Evolutionary conservation across 2,888 invertebrate species (phyloP).

Genomic region (Ophion slaviceki): DNA sequence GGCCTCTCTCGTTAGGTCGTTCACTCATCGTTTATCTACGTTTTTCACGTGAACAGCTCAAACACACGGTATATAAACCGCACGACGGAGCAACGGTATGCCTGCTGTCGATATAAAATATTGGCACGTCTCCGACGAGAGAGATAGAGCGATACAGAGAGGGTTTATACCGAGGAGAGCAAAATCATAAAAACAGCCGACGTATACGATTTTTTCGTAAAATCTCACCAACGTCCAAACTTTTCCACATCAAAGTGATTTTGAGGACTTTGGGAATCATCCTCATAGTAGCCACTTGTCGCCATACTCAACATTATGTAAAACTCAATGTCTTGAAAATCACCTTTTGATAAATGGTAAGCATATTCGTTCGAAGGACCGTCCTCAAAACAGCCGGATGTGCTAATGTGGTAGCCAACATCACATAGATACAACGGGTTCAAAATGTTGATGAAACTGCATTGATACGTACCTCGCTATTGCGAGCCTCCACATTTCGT

Average conservation of each 20-base stretch:
- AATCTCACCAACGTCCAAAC: conserved; percentile 45
- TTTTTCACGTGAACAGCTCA: conserved; percentile 64
- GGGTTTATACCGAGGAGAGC: conserved; percentile 8
- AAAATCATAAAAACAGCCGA: conserved; percentile 53
- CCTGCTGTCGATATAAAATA: conserved; percentile 66
- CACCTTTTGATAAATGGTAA: too few species aligned
- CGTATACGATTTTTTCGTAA: conserved; percentile 48
- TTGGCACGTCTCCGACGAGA: conserved; percentile 60
- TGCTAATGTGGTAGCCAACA: neutral
- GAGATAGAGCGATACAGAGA: neutral
- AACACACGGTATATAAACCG: conserved; percentile 23
- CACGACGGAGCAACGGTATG: neutral
- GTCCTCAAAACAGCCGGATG: neutral
- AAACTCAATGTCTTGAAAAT: too few species aligned
- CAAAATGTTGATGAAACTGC: neutral
- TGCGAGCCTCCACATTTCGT: conserved; percentile 26
- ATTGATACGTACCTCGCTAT: conserved; percentile 47
- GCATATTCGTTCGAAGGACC: too few species aligned
- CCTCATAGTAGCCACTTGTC: neutral
- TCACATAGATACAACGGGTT: neutral
- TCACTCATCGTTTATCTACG: conserved; percentile 61
- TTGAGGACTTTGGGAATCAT: neutral
- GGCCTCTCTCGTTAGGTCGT: conserved; percentile 35
- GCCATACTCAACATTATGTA: neutral
- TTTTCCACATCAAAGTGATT: neutral